phyloP scores from a whole-genome alignment of 92 coral and sea anemone species.

The Pocillopora grandis region DNA sequence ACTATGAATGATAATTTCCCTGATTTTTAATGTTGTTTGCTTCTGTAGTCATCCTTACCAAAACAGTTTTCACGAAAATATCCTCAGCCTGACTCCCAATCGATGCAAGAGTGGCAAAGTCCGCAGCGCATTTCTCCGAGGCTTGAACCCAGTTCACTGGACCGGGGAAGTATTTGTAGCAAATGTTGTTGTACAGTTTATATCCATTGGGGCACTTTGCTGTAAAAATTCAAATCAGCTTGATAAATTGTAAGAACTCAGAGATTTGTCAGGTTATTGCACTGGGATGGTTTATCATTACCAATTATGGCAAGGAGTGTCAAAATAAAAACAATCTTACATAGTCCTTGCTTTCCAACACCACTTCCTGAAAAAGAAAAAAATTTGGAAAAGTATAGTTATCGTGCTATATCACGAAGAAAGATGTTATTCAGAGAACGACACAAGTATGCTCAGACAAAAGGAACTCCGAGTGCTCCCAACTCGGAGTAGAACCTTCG shows the following conservation, averaged over 20 bases:
- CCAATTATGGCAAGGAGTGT: too few species aligned
- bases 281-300: background rate
- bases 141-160: conserved; percentile 90
- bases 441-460: too few species aligned
- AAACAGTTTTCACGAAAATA: conserved; percentile 66
- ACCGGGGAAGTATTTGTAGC: conserved; percentile 86
- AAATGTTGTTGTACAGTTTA: conserved; percentile 59
- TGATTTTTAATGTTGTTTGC: too few species aligned
- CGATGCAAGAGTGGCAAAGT: conserved; percentile 77
- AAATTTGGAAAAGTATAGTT: background rate
- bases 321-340: conserved; percentile 42
- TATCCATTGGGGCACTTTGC: conserved; percentile 71
- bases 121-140: conserved; percentile 76
- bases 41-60: conserved; percentile 46
- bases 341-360: conserved; percentile 83
- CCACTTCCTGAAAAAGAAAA: conserved; percentile 77
- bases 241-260: background rate
- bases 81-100: conserved; percentile 78
- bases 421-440: background rate
- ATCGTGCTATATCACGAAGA: background rate
- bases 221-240: background rate
- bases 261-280: background rate
- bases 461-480: too few species aligned
- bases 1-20: too few species aligned
- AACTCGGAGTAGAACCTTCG: too few species aligned